These are phyloP conservation scores for Tonatia bakeri DNA, from an alignment of 2,113 vertebrate species.

Conservation along the genomic window DNA sequence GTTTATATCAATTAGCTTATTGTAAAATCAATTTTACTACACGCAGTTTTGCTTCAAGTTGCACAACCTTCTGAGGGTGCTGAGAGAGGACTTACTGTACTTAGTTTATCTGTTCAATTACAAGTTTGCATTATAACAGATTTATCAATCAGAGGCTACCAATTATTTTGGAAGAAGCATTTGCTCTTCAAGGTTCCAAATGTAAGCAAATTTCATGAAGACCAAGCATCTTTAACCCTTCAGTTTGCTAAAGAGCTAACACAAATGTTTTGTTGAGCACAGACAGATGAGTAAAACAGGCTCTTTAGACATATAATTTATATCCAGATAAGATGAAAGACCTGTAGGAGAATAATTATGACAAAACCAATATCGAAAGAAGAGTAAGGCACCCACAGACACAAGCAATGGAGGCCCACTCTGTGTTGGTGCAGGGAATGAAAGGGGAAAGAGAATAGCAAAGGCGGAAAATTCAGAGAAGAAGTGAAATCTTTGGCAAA, in stretches of 20 bases:
- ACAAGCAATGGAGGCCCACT: neutral
- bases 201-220: neutral
- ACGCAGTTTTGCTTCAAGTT: neutral
- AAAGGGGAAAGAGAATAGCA: neutral
- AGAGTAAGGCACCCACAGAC: neutral
- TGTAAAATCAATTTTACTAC: neutral
- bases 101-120: constrained; percentile 1
- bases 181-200: neutral
- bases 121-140: neutral
- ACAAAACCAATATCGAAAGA: neutral
- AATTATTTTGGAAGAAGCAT: neutral
- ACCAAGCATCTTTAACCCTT: neutral
- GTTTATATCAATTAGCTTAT: neutral
- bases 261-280: neutral
- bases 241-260: neutral
- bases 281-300: neutral
- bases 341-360: neutral
- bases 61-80: neutral
- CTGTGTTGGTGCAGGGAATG: accelerated
- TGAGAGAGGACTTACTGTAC: neutral
- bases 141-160: neutral
- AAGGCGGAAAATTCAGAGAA: neutral
- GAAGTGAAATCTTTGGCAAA: neutral
- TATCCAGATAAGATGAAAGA: neutral
- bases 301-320: neutral